Evolutionary conservation across 2,888 invertebrate genomes (phyloP), one percentile per base, ranked within the genome.

Genomic region (Oegoconia quadripuncta): DNA sequence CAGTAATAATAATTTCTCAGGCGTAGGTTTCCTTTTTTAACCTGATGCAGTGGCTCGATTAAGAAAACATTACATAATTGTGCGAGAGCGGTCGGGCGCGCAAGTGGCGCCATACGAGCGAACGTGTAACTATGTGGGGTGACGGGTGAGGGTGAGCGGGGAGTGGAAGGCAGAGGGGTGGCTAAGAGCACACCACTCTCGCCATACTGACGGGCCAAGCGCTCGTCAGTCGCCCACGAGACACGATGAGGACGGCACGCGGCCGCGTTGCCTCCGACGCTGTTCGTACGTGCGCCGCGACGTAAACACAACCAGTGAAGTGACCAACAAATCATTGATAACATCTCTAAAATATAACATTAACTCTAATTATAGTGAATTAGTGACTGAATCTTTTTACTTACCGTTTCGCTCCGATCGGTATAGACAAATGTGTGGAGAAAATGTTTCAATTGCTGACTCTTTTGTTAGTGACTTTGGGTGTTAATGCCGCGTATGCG

Each of bases 1-100:
- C 52, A 55, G 57, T 63, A 61, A 70, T 48, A 52, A 65, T 69
- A 59, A 63, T 64, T 59, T 57, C 58, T 57, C 43, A 55, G 53
- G 52, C 55, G 55, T 55, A 59, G 52, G 62, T 60, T 65, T 65
- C 52, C 60, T 66, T 74, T 75, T 77, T 75, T 68, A 73, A 72
- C 57, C 59, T 60, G 62, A 65, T 71, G 69, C 69, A 73, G 72
- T 73, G 65, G 73, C 72, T 78, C 74, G 75, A 83, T 82, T 81
- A 83, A 80, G 78, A 83, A 84, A 84, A 82, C 77, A 83, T 82
- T 83, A 83, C 74, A 82, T 86, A 84, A 84, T 82, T 83, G 77
- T 81, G 72, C 68, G 73, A 76, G 70, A 75, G 74, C 71, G 74
- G 70, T 64, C 67, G 62, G 70, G 64, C 63, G 77, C 74, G 77